Percentiles rank a stretch among this genome's conserved stretches.
phyloP scores from a whole-genome alignment of 53 echinoderm and acorn worm species.

The Crossaster papposus region DNA sequence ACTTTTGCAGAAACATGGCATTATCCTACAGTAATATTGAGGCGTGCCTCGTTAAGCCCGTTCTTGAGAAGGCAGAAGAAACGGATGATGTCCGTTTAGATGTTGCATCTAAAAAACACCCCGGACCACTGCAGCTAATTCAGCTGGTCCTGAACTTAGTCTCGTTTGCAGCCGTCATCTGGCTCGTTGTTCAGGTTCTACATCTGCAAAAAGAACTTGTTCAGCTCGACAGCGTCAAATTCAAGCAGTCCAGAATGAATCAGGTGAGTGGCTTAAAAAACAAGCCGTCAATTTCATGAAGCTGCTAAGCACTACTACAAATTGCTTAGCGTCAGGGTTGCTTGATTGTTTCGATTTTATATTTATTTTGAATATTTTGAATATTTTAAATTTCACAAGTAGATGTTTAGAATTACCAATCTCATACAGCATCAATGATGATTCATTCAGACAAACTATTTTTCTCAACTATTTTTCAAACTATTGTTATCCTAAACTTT shows the following conservation, averaged over 20 bases:
- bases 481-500: too few relatives aligned
- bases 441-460: too few relatives aligned
- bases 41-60: slow-evolving; percentile 1
- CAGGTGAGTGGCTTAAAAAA: not conserved
- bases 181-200: slow-evolving; percentile 33
- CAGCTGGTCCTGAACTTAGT: slow-evolving; percentile 12
- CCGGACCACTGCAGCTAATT: not conserved
- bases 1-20: slow-evolving; percentile 16
- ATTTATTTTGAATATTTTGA: too few relatives aligned
- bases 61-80: slow-evolving; percentile 1
- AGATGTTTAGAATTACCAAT: too few relatives aligned
- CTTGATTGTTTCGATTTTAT: too few relatives aligned
- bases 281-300: too few relatives aligned
- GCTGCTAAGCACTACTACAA: too few relatives aligned
- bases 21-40: slow-evolving; percentile 42
- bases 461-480: too few relatives aligned
- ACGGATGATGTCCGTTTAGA: not conserved
- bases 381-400: too few relatives aligned
- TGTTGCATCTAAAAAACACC: not conserved
- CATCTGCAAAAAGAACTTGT: slow-evolving; percentile 17
- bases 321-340: too few relatives aligned
- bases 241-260: not conserved
- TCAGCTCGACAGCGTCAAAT: not conserved
- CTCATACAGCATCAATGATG: too few relatives aligned
- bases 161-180: slow-evolving; percentile 26